phyloP scores from a whole-genome alignment of 2,888 invertebrate genomes.

The Alentia gelatinosa region DNA sequence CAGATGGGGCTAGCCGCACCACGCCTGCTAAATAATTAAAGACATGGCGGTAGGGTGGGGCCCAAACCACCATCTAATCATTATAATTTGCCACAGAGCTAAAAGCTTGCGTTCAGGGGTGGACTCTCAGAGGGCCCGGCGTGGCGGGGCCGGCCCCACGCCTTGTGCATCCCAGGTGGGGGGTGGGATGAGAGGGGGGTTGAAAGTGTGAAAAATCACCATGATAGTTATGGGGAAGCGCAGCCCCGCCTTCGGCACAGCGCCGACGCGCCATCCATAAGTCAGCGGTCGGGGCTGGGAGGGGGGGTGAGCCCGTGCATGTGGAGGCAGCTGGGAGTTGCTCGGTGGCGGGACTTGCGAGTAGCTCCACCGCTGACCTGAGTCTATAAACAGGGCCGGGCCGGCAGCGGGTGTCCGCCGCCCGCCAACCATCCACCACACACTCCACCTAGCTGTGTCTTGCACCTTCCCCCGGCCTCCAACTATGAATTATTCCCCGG shows the following conservation, averaged over 20 bases:
- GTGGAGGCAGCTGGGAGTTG: not conserved
- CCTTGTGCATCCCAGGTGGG: conserved; percentile 21
- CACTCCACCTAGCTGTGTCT: not conserved
- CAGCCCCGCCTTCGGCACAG: not conserved
- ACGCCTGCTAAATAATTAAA: conserved; percentile 34
- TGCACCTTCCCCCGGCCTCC: not conserved
- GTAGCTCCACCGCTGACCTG: not conserved
- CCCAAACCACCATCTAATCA: conserved; percentile 5
- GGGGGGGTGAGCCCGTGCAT: not conserved
- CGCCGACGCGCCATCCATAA: not conserved
- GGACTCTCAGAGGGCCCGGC: not conserved
- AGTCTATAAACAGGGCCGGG: not conserved
- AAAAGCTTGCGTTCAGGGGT: not conserved
- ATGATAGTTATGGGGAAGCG: not conserved
- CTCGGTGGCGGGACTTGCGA: not conserved
- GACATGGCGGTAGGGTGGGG: not conserved
- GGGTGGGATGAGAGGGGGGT: too few relatives aligned
- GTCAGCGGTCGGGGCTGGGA: not conserved
- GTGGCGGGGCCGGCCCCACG: not conserved
- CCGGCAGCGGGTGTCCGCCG: too few relatives aligned
- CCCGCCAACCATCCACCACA: not conserved
- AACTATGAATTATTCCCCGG: not conserved
- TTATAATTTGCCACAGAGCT: conserved; percentile 21
- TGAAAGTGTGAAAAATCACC: conserved; percentile 44
- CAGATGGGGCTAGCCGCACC: not conserved